Evolutionary conservation across 2,113 vertebrate species (phyloP).

Genomic region (Taurulus bubalis): DNA sequence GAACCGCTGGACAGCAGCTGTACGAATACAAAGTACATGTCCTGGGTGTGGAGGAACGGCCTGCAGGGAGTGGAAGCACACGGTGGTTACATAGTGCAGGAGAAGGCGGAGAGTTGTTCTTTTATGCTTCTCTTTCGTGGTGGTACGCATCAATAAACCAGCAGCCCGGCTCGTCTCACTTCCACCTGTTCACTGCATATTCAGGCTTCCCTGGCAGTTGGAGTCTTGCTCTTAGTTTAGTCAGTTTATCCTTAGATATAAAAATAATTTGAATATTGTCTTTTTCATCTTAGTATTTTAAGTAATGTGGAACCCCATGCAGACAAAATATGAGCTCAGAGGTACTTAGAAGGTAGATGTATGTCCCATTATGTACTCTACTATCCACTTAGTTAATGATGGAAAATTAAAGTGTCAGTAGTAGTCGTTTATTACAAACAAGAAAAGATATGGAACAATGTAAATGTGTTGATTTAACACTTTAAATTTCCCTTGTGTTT

Average conservation of each 20-base stretch:
- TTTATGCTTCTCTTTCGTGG: neutral
- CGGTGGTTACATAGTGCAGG: neutral
- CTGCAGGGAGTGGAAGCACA: constrained; percentile 71
- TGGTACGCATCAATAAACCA: neutral
- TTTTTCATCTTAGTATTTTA: neutral
- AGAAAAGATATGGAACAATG: neutral
- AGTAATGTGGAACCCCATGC: neutral
- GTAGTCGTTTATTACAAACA: no score
- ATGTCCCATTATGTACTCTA: neutral
- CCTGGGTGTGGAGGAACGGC: constrained; percentile 97
- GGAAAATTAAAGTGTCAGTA: no score
- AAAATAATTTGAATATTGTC: neutral
- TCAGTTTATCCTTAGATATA: neutral
- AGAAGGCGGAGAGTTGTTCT: neutral
- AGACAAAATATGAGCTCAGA: neutral
- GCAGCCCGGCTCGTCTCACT: neutral
- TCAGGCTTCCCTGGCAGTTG: constrained; percentile 1
- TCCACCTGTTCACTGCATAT: constrained; percentile 1
- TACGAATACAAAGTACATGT: constrained; percentile 98
- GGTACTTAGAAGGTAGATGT: neutral
- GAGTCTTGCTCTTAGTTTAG: neutral
- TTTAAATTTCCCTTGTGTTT: neutral
- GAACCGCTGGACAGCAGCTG: constrained; percentile 97
- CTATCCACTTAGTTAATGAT: neutral
- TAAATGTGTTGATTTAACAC: neutral